Base-by-base conservation (phyloP, 2,888 invertebrate genomes). In the Lypha dubia region DNA sequence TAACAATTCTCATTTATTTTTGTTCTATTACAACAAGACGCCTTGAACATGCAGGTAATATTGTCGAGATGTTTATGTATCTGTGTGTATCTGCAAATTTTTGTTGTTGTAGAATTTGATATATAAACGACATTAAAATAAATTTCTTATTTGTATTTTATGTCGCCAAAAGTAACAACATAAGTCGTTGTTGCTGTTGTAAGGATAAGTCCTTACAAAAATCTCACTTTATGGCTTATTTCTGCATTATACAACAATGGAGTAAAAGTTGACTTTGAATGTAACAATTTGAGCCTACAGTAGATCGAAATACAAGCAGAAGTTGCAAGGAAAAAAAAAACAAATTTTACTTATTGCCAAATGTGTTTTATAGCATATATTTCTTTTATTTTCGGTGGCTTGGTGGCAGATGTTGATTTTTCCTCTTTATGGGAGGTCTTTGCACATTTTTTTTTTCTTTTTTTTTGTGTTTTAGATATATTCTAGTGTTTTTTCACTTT, bases 101-200 rank as follows among this genome's bases (percentile, higher is more conserved):
- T 76, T 35, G 68, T 44, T 65, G 56, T 65, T 32, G 68, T 71
- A 77, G 76, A 62, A 46, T 85, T 85, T 83, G 76, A 86, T 85
- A 86, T 83, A 80, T 86, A 83, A 82, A 71, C 80, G 86, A 79
- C 83, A 86, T 87, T 85, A 87, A 86, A 86, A 86, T 85, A 84
- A 84, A 87, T 86, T 87, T 84, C 85, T 83, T 84, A 84, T 86
- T 87, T 87, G 85, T 85, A 85, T 86, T 83, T 85, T 82, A 82
- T 84, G 83, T 83, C 83, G 67, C 77, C 73, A 81, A 79, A 62
- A 75, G 75, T 81, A 73, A 79, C 65, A 67, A 51, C 73, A 71
- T 51, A 71, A 38, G 51, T 58, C 44, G 32, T 65, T 49, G 65
- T 67, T 77, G 20, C 28, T 65, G 53, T 15, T 79, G 20, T 51